These are phyloP conservation scores for Machaerirhynchus nigripectus DNA, from an alignment of 2,113 vertebrate genomes.

Conservation along the genomic window DNA sequence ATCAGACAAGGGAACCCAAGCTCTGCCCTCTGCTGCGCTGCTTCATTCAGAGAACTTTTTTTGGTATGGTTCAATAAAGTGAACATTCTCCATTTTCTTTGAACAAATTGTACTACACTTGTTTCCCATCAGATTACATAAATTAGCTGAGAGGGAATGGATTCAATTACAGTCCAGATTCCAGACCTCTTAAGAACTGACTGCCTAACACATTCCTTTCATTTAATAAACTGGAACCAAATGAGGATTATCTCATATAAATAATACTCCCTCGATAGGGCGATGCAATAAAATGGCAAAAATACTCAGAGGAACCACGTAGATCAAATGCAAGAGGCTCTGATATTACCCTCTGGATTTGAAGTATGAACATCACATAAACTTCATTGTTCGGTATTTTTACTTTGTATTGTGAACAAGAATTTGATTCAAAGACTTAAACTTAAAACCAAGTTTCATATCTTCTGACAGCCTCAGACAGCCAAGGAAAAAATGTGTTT, in stretches of 20 bases:
- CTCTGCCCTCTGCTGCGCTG: background rate
- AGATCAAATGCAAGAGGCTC: constrained; percentile 14
- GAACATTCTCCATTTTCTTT: background rate
- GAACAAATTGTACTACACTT: constrained; percentile 47
- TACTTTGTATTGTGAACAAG: background rate
- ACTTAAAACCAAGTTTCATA: background rate
- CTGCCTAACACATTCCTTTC: constrained; percentile 56
- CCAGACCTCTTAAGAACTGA: constrained; percentile 20
- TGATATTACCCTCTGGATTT: background rate
- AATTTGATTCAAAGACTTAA: background rate
- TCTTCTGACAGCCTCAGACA: background rate
- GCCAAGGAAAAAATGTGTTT: background rate
- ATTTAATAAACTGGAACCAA: constrained; percentile 58
- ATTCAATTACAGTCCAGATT: constrained; percentile 51
- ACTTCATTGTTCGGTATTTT: background rate
- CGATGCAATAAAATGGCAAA: constrained; percentile 21
- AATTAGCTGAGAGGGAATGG: constrained; percentile 47
- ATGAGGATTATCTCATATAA: constrained; percentile 48
- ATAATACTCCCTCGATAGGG: constrained; percentile 33
- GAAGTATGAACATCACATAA: background rate
- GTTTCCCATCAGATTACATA: constrained; percentile 50
- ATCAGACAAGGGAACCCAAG: background rate
- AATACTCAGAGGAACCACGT: background rate
- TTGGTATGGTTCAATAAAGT: background rate
- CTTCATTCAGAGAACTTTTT: background rate